These are phyloP conservation scores for Ophion obscuratus DNA, from an alignment of 2,888 invertebrate genomes.

Conservation along the genomic window DNA sequence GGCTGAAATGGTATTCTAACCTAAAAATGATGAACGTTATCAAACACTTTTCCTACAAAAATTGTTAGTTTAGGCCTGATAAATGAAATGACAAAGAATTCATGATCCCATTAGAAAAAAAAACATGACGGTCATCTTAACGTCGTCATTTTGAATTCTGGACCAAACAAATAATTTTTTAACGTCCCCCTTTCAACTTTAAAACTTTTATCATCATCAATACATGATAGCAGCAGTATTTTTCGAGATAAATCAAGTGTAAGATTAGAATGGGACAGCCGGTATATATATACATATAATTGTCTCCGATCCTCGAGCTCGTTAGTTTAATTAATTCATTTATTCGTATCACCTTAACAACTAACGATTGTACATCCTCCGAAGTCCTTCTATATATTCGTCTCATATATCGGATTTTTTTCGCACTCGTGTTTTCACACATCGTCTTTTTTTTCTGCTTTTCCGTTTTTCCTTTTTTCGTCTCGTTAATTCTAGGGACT, in stretches of 20 bases:
- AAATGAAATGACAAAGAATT: no score
- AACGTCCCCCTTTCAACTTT: no score
- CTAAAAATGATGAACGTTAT: no score
- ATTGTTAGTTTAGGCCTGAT: no score
- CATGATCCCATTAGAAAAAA: no score
- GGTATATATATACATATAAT: not conserved
- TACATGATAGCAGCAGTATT: no score
- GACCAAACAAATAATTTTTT: no score
- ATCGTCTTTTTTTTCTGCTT: not conserved
- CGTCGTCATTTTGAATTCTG: no score
- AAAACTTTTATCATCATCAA: no score
- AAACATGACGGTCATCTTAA: no score
- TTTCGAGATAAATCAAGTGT: not conserved
- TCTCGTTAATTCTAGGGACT: slow-evolving; percentile 31
- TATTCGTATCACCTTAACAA: slow-evolving; percentile 54
- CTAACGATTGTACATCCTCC: slow-evolving; percentile 66
- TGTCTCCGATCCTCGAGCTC: slow-evolving; percentile 8
- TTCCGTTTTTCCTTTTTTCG: slow-evolving; percentile 39
- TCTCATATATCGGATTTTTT: slow-evolving; percentile 38
- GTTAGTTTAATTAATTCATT: slow-evolving; percentile 40
- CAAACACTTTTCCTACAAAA: no score
- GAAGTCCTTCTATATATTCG: slow-evolving; percentile 43
- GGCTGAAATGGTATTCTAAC: no score
- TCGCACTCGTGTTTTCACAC: not conserved
- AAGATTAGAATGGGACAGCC: not conserved